Evolutionary conservation across 2,797 vertebrate species (phyloP).

Genomic region (Denticeps clupeoides): DNA sequence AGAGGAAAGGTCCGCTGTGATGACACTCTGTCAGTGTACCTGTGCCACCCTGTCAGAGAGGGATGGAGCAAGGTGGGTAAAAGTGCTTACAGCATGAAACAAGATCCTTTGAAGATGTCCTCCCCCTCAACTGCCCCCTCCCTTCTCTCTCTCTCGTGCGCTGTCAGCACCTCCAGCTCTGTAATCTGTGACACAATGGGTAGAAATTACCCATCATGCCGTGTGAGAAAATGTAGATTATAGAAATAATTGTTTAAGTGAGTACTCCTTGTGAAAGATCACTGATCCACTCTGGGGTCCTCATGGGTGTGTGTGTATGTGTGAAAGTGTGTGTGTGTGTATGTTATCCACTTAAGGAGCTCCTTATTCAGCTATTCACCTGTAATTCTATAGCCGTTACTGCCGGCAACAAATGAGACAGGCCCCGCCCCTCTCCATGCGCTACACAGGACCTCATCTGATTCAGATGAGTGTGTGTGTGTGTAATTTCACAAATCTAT

Average conservation of each 20-base stretch:
- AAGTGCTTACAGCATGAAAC: background rate
- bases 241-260: conserved; percentile 49
- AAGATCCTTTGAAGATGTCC: background rate
- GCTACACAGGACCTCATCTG: conserved; percentile 16
- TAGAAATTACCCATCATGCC: conserved; percentile 22
- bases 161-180: conserved; percentile 1
- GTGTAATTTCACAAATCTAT: background rate
- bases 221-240: conserved; percentile 41
- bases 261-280: conserved; percentile 26
- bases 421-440: conserved; percentile 20
- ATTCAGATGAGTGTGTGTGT: background rate
- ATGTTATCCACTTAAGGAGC: conserved; percentile 15
- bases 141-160: background rate
- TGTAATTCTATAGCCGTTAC: conserved; percentile 29
- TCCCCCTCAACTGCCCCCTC: background rate
- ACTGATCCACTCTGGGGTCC: conserved; percentile 30
- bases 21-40: background rate
- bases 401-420: conserved; percentile 11
- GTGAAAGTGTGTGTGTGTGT: background rate
- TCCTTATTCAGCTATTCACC: conserved; percentile 20
- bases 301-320: conserved; percentile 15
- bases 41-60: background rate
- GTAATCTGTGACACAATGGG: conserved; percentile 22
- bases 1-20: background rate
- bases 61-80: background rate